A percentile compares a stretch with the other conserved stretches of the same genome.
These are phyloP conservation scores for Drosophila parthenogenetica DNA, from an alignment of 2,888 invertebrate species.

Conservation along the genomic window DNA sequence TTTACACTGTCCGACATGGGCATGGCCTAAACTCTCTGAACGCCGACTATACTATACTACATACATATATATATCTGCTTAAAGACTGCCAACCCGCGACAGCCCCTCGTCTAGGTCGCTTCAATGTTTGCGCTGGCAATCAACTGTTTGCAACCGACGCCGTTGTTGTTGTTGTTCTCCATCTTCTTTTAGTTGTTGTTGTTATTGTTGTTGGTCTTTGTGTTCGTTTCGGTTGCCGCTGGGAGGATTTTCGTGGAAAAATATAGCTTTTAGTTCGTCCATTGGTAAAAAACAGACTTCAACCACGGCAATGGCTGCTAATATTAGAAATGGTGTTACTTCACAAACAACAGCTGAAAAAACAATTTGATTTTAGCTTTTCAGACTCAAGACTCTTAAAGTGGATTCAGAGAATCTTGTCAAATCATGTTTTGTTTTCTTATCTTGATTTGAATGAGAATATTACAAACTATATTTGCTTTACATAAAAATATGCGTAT, in stretches of 20 bases:
- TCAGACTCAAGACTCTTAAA: background rate
- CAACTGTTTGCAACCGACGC: conserved; percentile 63
- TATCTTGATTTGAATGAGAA: background rate
- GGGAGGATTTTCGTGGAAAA: conserved; percentile 68
- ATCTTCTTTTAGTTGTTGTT: background rate
- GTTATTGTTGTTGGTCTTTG: conserved; percentile 35
- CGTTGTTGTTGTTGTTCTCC: conserved; percentile 18
- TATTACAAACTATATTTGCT: background rate
- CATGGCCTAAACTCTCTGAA: conserved; percentile 40
- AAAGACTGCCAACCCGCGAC: conserved; percentile 31
- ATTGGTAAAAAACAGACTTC: conserved; percentile 35
- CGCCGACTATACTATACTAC: conserved; percentile 16
- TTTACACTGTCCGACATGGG: conserved; percentile 66
- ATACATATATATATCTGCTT: background rate
- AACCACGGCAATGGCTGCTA: conserved; percentile 23
- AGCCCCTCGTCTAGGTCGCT: conserved; percentile 33
- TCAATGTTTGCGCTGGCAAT: conserved; percentile 55
- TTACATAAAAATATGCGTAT: no score
- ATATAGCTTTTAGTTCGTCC: conserved; percentile 57
- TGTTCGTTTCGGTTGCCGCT: conserved; percentile 43
- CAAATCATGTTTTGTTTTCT: background rate
- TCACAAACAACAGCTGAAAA: conserved; percentile 54
- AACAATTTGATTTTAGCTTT: conserved; percentile 12
- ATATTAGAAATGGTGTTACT: conserved; percentile 62
- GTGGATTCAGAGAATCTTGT: background rate